Base-by-base conservation (phyloP, 2,888 invertebrate genomes). In the Pandemis heparana region DNA sequence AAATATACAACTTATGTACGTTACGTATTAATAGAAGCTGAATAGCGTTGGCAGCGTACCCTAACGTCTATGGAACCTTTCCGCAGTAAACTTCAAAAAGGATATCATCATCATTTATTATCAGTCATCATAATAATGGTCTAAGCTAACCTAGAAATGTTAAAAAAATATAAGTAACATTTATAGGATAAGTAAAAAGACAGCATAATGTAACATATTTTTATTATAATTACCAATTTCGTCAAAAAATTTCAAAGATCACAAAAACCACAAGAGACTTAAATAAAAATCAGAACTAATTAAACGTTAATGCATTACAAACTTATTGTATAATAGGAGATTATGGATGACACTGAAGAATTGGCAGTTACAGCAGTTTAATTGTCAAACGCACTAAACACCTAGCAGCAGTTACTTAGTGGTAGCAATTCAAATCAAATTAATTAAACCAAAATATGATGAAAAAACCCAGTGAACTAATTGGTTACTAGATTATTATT, bases 191-290 rank as follows among this genome's bases (percentile, higher is more conserved):
- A n/a, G 41, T 32, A 14, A 76, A 82, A 78, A 81, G 79, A 75
- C 62, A 41, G 56, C 66, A 48, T 85, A 83, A 84, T 89, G 85
- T 87, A 91, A 90, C 89, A 87, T 89, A 81, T 86, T 90, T 79
- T 90, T 88, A 89, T 90, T 91, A 85, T 85, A 85, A 85, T 89
- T 87, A 90, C 88, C 85, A 90, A 86, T 87, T 85, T 88, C 81
- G 83, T 88, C 85, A 89, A 89, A 88, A 85, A 81, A 82, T 78
- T 82, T 83, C 71, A 82, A 85, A 85, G 85, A 86, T 86, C 88
- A 88, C 85, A 87, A 90, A 85, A 90, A 85, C 85, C 81, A 84
- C 83, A 82, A 80, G 79, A 77, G 82, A 83, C 83, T 84, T 85
- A 89, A 82, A 77, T 83, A 85, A 83, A 81, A 83, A 81, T 82